Conservation (phyloP, 2,797 vertebrate genomes). For the Aulostomus chinensis region DNA sequence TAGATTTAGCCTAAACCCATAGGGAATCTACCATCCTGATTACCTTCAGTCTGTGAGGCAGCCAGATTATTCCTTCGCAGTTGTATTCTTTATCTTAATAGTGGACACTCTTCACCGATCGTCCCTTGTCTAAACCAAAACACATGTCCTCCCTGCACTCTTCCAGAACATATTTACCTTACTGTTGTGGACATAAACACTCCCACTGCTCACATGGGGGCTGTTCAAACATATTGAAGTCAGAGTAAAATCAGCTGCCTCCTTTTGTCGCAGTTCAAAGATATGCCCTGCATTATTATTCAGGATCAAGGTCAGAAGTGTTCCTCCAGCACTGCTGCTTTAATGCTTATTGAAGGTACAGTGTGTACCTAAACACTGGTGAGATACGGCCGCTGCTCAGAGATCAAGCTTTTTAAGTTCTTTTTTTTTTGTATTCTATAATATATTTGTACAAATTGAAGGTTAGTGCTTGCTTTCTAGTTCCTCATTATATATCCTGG, state of each 20-base stretch:
- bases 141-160: slow-evolving; percentile 17
- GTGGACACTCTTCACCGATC: no score
- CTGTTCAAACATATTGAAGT: slow-evolving; percentile 40
- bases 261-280: slow-evolving; percentile 71
- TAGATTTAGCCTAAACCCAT: slow-evolving; percentile 64
- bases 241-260: slow-evolving; percentile 36
- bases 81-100: slow-evolving; percentile 31
- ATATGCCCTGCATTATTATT: slow-evolving; percentile 57
- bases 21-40: slow-evolving; percentile 55
- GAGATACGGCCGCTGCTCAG: slow-evolving; percentile 14
- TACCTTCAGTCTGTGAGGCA: slow-evolving; percentile 39
- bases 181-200: slow-evolving; percentile 25
- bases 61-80: slow-evolving; percentile 41
- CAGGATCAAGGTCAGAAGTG: slow-evolving; percentile 69
- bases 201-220: slow-evolving; percentile 7
- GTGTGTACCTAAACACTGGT: slow-evolving; percentile 47
- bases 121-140: no score
- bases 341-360: slow-evolving; percentile 47
- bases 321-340: slow-evolving; percentile 43
- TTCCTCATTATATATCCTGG: slow-evolving; percentile 18
- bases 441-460: slow-evolving; percentile 14
- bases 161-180: slow-evolving; percentile 32
- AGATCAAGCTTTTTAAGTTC: slow-evolving; percentile 11
- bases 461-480: slow-evolving; percentile 5
- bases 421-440: slow-evolving; percentile 18